A percentile compares a stretch with the other conserved stretches of the same genome.
These are phyloP conservation scores for Tachystola acroxantha DNA, from an alignment of 2,888 invertebrate species.

Conservation along the genomic window DNA sequence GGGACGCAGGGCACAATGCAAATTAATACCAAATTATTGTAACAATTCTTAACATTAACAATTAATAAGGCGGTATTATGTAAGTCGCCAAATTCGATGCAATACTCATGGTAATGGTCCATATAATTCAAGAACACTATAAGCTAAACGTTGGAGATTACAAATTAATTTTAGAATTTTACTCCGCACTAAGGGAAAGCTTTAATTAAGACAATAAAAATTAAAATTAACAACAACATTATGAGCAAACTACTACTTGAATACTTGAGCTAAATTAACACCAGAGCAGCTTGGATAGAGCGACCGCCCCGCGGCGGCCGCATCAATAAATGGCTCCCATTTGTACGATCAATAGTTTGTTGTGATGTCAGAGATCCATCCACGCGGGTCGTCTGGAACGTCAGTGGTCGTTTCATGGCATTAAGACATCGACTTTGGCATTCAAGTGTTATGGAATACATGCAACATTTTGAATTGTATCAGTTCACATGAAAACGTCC, in stretches of 20 bases:
- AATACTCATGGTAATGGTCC: conserved; percentile 42
- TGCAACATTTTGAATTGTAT: conserved; percentile 22
- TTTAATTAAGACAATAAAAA: conserved; percentile 15
- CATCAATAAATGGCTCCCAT: conserved; percentile 61
- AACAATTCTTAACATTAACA: conserved; percentile 2
- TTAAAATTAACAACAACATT: conserved; percentile 68
- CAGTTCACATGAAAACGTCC: conserved; percentile 17
- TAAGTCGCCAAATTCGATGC: conserved; percentile 34
- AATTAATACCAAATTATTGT: background rate
- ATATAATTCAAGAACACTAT: conserved; percentile 38
- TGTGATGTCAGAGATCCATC: conserved; percentile 73
- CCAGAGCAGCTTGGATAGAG: conserved; percentile 73
- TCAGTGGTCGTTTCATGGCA: conserved; percentile 63
- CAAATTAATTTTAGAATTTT: conserved; percentile 55
- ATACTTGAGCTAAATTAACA: conserved; percentile 73
- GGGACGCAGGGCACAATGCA: background rate
- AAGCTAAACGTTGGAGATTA: conserved; percentile 58
- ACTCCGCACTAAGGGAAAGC: conserved; percentile 50
- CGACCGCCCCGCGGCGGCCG: conserved; percentile 41
- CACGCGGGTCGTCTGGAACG: conserved; percentile 47
- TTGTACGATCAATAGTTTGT: conserved; percentile 70
- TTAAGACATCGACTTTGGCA: conserved; percentile 73
- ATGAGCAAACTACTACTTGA: conserved; percentile 71
- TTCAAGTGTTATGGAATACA: conserved; percentile 54
- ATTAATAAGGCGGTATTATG: conserved; percentile 1